A percentile compares a stretch with the other conserved stretches of the same genome.
Conservation (phyloP, 2,797 vertebrate species). For the Percopsis omiscomaycus region DNA sequence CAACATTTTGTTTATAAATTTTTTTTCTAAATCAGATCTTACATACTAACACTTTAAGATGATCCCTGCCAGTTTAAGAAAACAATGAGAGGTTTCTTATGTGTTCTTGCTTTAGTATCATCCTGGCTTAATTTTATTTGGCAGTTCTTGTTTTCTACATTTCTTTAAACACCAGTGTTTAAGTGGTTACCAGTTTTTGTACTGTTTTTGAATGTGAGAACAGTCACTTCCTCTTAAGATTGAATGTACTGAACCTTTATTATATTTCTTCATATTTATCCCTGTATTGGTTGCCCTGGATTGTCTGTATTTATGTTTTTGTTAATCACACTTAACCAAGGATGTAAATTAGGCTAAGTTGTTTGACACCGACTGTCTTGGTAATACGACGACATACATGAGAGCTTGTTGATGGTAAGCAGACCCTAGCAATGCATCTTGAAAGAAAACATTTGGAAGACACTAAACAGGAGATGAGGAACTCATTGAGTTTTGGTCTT, state of each 20-base stretch:
- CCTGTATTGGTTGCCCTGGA: no score
- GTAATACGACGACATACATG: not conserved
- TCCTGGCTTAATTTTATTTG: not conserved
- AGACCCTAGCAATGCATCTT: constrained; percentile 16
- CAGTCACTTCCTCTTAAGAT: no score
- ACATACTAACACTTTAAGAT: no score
- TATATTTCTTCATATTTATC: no score
- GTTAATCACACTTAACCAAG: not conserved
- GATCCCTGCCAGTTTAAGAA: not conserved
- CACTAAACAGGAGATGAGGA: constrained; percentile 3
- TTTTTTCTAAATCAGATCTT: no score
- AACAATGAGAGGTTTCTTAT: not conserved
- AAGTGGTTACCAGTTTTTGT: no score
- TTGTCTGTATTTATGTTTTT: not conserved
- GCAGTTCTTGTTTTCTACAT: not conserved
- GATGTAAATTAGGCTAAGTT: not conserved
- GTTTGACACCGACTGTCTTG: not conserved
- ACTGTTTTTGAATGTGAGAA: no score
- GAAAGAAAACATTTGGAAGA: constrained; percentile 4
- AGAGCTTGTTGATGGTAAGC: constrained; percentile 10
- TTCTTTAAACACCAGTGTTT: no score
- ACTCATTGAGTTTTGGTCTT: not conserved
- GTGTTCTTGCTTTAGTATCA: not conserved
- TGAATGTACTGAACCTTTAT: no score
- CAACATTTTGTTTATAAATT: no score